These are phyloP conservation scores for Macrochelys suwanniensis DNA, from an alignment of 2,797 vertebrate genomes.

Conservation along the genomic window DNA sequence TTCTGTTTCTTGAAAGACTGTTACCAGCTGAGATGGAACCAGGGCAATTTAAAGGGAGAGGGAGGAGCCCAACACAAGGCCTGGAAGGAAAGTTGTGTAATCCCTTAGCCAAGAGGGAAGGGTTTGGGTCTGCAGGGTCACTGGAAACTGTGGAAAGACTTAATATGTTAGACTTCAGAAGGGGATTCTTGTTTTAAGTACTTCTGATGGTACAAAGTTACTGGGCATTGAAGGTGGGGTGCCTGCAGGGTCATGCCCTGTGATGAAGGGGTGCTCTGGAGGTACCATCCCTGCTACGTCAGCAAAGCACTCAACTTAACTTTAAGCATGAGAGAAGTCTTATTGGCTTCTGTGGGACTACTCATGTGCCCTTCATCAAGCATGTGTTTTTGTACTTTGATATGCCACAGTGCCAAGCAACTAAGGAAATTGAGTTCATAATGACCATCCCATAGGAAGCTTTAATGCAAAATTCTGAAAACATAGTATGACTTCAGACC, in stretches of 20 bases:
- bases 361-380: neutral
- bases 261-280: neutral
- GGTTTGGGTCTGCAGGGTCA: neutral
- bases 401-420: neutral
- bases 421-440: neutral
- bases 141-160: neutral
- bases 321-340: neutral
- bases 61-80: neutral
- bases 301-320: neutral
- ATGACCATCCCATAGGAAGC: neutral
- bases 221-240: neutral
- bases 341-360: neutral
- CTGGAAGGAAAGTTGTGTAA: neutral
- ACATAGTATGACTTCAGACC: neutral
- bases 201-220: neutral
- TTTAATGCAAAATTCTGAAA: neutral
- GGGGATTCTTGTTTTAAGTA: neutral
- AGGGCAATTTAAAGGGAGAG: neutral
- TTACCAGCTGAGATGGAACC: neutral
- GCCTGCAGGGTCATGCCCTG: neutral
- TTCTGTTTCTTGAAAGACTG: neutral
- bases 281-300: neutral
- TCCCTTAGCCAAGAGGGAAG: neutral
- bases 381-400: neutral
- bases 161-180: neutral